Conservation (phyloP, 2,797 vertebrate genomes). For the Acipenser ruthenus region DNA sequence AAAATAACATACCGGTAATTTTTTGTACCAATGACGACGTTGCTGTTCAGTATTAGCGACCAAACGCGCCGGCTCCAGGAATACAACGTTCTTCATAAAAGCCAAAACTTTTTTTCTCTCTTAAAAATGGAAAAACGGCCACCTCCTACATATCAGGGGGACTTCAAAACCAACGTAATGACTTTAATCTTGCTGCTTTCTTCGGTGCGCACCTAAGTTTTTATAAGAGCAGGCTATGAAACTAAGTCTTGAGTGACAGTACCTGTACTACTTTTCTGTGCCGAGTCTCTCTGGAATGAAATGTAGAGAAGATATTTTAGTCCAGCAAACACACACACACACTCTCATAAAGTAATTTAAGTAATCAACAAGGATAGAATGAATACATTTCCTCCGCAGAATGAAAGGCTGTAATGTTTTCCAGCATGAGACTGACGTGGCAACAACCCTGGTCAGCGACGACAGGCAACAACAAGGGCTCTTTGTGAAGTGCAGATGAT, state of each 20-base stretch:
- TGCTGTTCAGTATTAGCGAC: slow-evolving; percentile 11
- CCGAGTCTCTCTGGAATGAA: neutral
- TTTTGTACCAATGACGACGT: neutral
- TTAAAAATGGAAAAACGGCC: neutral
- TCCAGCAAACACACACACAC: neutral
- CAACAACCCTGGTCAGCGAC: slow-evolving; percentile 11
- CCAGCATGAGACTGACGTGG: slow-evolving; percentile 21
- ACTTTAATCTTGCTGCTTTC: too few species aligned
- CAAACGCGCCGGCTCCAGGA: slow-evolving; percentile 13
- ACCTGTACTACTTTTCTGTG: slow-evolving; percentile 7
- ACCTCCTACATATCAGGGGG: neutral
- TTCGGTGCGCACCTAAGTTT: too few species aligned
- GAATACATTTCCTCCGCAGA: neutral
- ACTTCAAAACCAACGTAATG: neutral
- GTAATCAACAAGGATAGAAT: neutral
- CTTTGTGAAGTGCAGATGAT: slow-evolving; percentile 23
- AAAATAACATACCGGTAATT: slow-evolving; percentile 11
- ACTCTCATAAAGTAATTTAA: neutral
- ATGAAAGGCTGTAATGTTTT: neutral
- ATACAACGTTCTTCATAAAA: slow-evolving; percentile 9
- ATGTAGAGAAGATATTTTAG: neutral
- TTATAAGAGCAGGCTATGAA: too few species aligned
- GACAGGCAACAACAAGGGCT: slow-evolving; percentile 23
- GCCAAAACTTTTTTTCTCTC: neutral
- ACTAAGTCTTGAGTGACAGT: neutral